Evolutionary conservation across 2,113 vertebrate species (phyloP).

Genomic region (Pseudonaja textilis): DNA sequence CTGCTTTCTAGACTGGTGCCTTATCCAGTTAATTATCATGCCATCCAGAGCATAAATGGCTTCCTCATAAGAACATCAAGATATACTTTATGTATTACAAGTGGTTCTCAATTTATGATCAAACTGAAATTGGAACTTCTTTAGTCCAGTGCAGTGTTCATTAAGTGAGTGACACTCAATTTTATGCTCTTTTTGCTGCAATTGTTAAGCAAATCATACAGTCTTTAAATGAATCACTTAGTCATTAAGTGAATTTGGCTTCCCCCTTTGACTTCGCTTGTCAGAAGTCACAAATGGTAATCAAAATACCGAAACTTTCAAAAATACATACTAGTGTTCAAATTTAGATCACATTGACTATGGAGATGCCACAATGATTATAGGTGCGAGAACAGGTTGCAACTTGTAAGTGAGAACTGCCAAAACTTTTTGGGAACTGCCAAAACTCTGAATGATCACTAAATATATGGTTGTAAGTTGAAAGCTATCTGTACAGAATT

Average conservation of each 20-base stretch:
- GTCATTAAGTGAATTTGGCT: background rate
- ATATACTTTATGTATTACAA: background rate
- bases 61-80: background rate
- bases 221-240: background rate
- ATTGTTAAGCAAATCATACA: background rate
- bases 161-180: background rate
- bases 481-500: background rate
- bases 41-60: background rate
- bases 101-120: background rate
- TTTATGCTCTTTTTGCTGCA: background rate
- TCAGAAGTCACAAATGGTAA: background rate
- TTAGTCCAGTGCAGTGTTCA: background rate
- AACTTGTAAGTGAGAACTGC: background rate
- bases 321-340: background rate
- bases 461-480: background rate
- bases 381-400: background rate
- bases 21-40: background rate
- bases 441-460: background rate
- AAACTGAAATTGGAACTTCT: background rate
- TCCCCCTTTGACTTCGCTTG: background rate
- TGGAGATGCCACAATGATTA: background rate
- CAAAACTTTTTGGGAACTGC: background rate
- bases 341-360: background rate
- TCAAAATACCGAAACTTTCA: background rate
- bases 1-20: background rate